Evolutionary conservation across 2,888 invertebrate genomes (phyloP), one percentile per base, ranked within the genome.

Genomic region (Netelia fuscicornis): DNA sequence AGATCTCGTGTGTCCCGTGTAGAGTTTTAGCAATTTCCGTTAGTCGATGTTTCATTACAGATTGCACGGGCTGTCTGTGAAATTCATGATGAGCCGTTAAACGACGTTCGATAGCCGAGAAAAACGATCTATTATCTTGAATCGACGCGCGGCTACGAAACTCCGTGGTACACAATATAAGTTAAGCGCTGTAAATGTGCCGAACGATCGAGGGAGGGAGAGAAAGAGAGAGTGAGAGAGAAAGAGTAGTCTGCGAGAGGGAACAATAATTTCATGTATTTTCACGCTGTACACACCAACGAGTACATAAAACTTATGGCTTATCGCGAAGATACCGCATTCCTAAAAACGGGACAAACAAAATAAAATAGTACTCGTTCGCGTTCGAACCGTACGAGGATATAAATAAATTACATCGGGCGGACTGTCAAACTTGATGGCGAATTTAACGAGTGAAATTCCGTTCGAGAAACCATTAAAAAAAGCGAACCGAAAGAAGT

Each of bases 41-140:
- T 90, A 89, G 87, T 87, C 89, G 86, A 90, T 90, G 90, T 76
- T 86, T 91, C 90, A 91, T 92, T 92, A 92, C 89, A 91, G 90
- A 92, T 92, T 91, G 90, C 86, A 85, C 86, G 89, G 87, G 88
- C 87, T 70, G 86, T 83, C 90, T 91, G 92, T 90, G 90, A 91
- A 91, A 92, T 92, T 86, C 89, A 90, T 92, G 91, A 90, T 91
- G 89, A 90, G 87, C 91, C 92, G 92, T 92, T 90, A 89, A 91
- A 90, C 88, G 88, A 89, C 88, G 88, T 91, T 92, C 90, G 90
- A 90, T 89, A 88, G 83, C 89, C 88, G 86, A 88, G 89, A 90
- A 89, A 81, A 89, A 87, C 89, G 86, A 89, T 91, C 88, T 90
- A 90, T 91, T 88, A 90, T 87, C 89, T 86, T 86, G 68, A 81